Evolutionary conservation across 2,113 vertebrate genomes (phyloP).

Genomic region (Dicentrarchus labrax): DNA sequence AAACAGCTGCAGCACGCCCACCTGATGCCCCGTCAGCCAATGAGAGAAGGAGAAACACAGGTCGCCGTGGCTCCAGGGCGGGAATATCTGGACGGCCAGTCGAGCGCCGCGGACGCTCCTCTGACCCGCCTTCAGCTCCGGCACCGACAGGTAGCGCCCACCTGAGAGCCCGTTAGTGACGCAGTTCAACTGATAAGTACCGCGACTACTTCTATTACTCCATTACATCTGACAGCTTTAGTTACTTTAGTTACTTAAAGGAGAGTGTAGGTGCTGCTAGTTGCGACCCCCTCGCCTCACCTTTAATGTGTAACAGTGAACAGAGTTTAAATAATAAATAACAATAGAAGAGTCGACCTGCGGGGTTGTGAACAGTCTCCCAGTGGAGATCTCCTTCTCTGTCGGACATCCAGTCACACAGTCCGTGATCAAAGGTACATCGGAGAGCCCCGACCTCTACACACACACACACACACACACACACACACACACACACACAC

Average conservation of each 20-base stretch:
- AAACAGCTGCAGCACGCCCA: constrained; percentile 90
- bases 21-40: constrained; percentile 86
- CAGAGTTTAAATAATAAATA: too few species aligned
- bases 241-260: too few species aligned
- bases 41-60: constrained; percentile 92
- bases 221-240: too few species aligned
- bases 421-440: constrained; percentile 89
- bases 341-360: constrained; percentile 52
- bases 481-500: constrained; percentile 72
- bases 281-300: too few species aligned
- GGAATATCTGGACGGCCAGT: constrained; percentile 83
- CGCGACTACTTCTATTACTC: too few species aligned
- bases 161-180: constrained; percentile 76
- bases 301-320: too few species aligned
- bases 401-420: constrained; percentile 91
- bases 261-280: too few species aligned
- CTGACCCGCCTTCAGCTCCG: constrained; percentile 79
- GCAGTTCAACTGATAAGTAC: not conserved
- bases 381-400: constrained; percentile 88
- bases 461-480: constrained; percentile 33
- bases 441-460: constrained; percentile 85
- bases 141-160: constrained; percentile 88
- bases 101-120: constrained; percentile 82
- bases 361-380: constrained; percentile 79
- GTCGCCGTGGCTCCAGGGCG: constrained; percentile 65